phyloP scores from a whole-genome alignment of 2,888 invertebrate species.

The Leptopilina drosophilae region DNA sequence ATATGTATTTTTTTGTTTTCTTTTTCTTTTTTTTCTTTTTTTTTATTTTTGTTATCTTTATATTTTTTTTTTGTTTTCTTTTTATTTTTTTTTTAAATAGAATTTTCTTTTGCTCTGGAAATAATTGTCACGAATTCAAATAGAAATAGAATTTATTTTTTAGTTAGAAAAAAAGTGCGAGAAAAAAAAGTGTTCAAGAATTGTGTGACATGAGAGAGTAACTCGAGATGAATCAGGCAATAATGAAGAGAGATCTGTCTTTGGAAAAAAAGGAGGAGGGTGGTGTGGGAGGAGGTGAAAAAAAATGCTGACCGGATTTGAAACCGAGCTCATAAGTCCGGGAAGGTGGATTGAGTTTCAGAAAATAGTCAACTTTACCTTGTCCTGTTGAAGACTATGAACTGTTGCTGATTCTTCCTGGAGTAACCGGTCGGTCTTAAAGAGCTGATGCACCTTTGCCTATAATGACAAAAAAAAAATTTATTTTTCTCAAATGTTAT shows the following conservation, averaged over 20 bases:
- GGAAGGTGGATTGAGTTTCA: slow-evolving; percentile 21
- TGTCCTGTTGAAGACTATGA: slow-evolving; percentile 86
- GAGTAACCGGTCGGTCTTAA: slow-evolving; percentile 85
- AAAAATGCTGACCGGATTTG: slow-evolving; percentile 19
- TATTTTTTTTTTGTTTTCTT: too few relatives aligned
- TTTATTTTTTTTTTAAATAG: too few relatives aligned
- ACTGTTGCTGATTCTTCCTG: slow-evolving; percentile 87
- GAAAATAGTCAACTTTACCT: slow-evolving; percentile 74
- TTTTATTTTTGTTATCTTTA: too few relatives aligned
- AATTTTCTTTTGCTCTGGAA: too few relatives aligned
- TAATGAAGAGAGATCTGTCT: neutral
- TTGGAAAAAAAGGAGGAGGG: neutral
- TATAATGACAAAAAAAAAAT: slow-evolving; percentile 66
- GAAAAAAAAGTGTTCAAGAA: neutral
- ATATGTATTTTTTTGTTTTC: too few relatives aligned
- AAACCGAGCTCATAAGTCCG: slow-evolving; percentile 8
- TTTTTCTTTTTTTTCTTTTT: too few relatives aligned
- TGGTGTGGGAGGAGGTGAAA: neutral
- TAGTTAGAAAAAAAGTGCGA: too few relatives aligned
- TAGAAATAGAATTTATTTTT: too few relatives aligned
- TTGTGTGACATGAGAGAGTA: slow-evolving; percentile 2
- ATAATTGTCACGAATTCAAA: too few relatives aligned
- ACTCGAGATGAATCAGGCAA: slow-evolving; percentile 27
- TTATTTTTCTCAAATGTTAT: neutral
- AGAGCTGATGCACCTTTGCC: slow-evolving; percentile 87